phyloP scores from a whole-genome alignment of 2,113 vertebrate species.

The Drymodes brunneopygia region DNA sequence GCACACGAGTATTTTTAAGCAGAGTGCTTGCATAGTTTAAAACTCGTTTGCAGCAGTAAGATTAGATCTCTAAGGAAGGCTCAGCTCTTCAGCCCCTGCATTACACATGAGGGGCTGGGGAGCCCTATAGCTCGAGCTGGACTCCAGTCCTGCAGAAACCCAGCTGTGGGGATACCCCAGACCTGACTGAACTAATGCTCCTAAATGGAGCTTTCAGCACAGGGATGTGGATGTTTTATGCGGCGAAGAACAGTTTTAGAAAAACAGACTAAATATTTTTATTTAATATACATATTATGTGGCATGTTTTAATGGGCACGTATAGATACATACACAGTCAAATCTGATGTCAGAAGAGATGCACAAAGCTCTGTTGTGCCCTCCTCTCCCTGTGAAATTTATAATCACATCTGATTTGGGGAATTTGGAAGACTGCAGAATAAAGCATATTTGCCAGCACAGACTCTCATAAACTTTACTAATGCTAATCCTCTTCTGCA shows the following conservation, averaged over 20 bases:
- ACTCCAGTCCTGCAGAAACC: background rate
- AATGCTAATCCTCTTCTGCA: background rate
- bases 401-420: background rate
- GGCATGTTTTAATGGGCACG: background rate
- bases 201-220: background rate
- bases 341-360: background rate
- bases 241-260: background rate
- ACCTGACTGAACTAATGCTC: accelerated
- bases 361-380: background rate
- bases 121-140: background rate
- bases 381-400: background rate
- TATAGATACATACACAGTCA: accelerated
- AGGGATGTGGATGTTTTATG: background rate
- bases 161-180: background rate
- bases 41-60: background rate
- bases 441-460: background rate
- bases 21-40: background rate
- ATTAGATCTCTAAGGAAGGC: background rate
- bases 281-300: accelerated
- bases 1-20: constrained; percentile 2
- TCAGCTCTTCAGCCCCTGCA: background rate
- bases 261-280: background rate
- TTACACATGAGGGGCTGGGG: accelerated
- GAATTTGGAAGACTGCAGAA: background rate
- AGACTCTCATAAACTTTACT: background rate